These are phyloP conservation scores for Amaurobius ferox DNA, from an alignment of 2,888 invertebrate species.

Conservation along the genomic window DNA sequence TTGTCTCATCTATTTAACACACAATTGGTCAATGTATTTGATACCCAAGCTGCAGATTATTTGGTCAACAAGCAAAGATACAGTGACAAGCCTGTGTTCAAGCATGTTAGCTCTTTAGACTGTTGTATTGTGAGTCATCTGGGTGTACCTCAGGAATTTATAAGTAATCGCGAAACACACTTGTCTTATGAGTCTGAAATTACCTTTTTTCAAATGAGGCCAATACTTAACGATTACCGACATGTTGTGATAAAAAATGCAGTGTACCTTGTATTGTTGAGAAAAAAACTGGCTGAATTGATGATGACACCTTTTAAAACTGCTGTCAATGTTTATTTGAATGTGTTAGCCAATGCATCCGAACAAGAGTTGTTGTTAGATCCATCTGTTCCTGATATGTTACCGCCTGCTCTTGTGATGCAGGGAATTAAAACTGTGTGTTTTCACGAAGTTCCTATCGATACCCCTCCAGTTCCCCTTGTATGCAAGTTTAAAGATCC, in stretches of 20 bases:
- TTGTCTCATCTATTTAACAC: constrained; percentile 81
- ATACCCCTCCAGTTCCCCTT: too few species aligned
- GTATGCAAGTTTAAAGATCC: too few species aligned
- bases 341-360: neutral
- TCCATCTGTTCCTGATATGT: neutral
- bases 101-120: constrained; percentile 22
- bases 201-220: neutral
- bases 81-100: neutral
- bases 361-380: neutral
- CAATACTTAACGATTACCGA: neutral
- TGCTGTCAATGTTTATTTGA: constrained; percentile 18
- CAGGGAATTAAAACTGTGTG: too few species aligned
- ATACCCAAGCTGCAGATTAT: constrained; percentile 80
- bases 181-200: neutral
- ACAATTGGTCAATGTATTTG: constrained; percentile 81
- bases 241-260: constrained; percentile 26
- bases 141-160: constrained; percentile 30
- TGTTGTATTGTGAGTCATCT: constrained; percentile 29
- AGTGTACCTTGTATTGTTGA: constrained; percentile 23
- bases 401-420: too few species aligned
- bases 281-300: neutral
- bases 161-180: neutral
- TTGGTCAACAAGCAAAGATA: constrained; percentile 10
- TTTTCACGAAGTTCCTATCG: too few species aligned
- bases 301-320: neutral